Evolutionary conservation across 2,888 invertebrate species (phyloP).

Genomic region (Abscondita cerata): DNA sequence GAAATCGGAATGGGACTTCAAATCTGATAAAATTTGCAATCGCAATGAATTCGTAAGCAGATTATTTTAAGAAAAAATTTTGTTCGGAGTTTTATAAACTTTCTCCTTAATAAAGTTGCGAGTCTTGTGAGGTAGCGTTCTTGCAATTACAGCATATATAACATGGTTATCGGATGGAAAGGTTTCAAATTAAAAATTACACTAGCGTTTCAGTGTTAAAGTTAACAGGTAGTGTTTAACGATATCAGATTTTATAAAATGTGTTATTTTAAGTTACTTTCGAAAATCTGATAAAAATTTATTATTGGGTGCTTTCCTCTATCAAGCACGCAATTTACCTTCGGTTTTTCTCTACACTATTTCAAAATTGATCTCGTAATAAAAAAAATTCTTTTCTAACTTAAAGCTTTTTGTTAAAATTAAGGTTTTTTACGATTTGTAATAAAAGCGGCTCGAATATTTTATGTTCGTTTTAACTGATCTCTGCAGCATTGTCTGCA

Average conservation of each 20-base stretch:
- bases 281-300: slow-evolving; percentile 37
- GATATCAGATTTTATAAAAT: slow-evolving; percentile 36
- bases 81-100: not conserved
- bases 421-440: slow-evolving; percentile 2
- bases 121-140: not conserved
- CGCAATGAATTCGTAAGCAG: slow-evolving; percentile 38
- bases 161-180: not conserved
- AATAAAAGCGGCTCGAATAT: slow-evolving; percentile 5
- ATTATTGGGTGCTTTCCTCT: slow-evolving; percentile 23
- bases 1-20: slow-evolving; percentile 35
- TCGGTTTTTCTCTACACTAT: slow-evolving; percentile 17
- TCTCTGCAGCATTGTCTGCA: not conserved
- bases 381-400: not conserved
- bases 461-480: not conserved
- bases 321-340: slow-evolving; percentile 16
- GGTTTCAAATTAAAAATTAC: slow-evolving; percentile 26
- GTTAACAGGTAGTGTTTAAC: slow-evolving; percentile 24
- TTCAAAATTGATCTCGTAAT: not conserved
- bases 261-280: slow-evolving; percentile 38
- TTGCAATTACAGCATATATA: not conserved
- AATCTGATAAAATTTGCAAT: slow-evolving; percentile 42
- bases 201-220: slow-evolving; percentile 14
- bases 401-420: slow-evolving; percentile 1
- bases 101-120: not conserved
- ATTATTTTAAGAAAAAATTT: slow-evolving; percentile 28